Conservation (phyloP, 2,888 invertebrate species). For the Hypsopygia costalis region DNA sequence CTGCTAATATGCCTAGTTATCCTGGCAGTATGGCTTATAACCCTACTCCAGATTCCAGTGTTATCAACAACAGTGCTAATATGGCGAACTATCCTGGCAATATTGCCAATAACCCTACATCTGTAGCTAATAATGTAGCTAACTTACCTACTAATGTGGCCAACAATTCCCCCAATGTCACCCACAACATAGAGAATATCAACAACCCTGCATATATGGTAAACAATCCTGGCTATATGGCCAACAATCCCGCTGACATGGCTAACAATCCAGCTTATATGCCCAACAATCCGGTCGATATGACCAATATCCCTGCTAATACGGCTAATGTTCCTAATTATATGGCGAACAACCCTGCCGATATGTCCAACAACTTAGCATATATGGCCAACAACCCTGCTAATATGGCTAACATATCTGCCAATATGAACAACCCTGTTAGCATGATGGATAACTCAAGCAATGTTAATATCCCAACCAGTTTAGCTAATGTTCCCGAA, state of each 20-base stretch:
- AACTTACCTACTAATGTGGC: neutral
- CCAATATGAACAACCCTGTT: neutral
- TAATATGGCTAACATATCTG: neutral
- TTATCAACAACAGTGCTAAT: no score
- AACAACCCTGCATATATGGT: neutral
- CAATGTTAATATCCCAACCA: neutral
- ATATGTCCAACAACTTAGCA: conserved; percentile 1
- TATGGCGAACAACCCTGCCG: neutral
- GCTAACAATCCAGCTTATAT: neutral
- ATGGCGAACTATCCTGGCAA: neutral
- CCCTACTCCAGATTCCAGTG: neutral
- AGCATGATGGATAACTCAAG: neutral
- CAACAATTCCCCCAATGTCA: neutral
- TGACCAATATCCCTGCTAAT: neutral
- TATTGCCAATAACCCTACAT: neutral
- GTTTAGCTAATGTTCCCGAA: neutral
- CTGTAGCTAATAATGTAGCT: neutral
- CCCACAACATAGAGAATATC: neutral
- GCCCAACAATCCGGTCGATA: conserved; percentile 1
- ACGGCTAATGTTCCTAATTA: neutral
- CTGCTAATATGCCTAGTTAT: conserved; percentile 12
- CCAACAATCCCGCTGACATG: neutral
- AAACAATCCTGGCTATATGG: neutral
- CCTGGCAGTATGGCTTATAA: conserved; percentile 18
- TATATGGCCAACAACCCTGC: neutral